phyloP scores from a whole-genome alignment of 2,113 vertebrate species.

The Rostratula benghalensis region DNA sequence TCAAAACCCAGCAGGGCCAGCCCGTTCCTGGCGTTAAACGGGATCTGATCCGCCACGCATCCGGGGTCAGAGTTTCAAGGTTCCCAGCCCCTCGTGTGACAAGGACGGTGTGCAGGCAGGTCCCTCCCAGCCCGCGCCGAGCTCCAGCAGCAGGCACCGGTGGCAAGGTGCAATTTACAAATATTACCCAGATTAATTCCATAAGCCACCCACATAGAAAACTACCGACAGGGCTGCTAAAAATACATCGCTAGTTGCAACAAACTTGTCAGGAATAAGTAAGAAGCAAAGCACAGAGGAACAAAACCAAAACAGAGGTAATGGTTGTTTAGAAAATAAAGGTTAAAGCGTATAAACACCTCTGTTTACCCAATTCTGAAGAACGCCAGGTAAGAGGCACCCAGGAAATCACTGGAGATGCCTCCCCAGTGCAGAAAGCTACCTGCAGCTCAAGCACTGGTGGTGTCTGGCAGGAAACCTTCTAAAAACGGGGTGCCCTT shows the following conservation, averaged over 20 bases:
- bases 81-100: background rate
- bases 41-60: fast-evolving
- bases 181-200: constrained; percentile 69
- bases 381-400: background rate
- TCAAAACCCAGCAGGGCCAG: background rate
- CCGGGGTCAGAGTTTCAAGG: background rate
- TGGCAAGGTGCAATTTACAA: constrained; percentile 45
- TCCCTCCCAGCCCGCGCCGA: background rate
- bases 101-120: background rate
- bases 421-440: background rate
- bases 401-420: background rate
- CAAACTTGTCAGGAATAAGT: constrained; percentile 63
- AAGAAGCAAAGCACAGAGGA: constrained; percentile 34
- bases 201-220: constrained; percentile 62
- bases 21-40: background rate
- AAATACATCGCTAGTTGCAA: constrained; percentile 54
- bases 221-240: constrained; percentile 45
- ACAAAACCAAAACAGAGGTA: constrained; percentile 58
- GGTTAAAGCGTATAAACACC: background rate
- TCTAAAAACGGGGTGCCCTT: background rate
- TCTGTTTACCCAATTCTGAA: background rate
- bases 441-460: background rate
- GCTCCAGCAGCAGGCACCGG: background rate
- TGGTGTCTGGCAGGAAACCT: background rate
- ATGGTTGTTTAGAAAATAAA: constrained; percentile 51